Conservation (phyloP, 2,797 vertebrate species). For the Syngnathus rostellatus region DNA sequence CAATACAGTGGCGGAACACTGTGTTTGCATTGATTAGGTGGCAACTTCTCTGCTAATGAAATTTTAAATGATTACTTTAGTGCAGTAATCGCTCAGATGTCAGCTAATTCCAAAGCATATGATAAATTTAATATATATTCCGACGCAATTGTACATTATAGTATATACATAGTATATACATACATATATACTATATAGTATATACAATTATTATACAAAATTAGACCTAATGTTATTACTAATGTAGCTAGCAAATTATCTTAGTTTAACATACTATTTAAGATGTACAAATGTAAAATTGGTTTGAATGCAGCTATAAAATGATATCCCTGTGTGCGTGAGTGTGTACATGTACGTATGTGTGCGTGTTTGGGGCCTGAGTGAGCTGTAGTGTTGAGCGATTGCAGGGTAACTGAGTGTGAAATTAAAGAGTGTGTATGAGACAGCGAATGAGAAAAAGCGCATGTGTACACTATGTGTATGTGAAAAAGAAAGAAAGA, state of each 20-base stretch:
- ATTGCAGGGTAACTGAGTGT: constrained; percentile 65
- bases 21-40: neutral
- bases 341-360: neutral
- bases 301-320: constrained; percentile 10
- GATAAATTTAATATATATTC: no score
- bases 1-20: no score
- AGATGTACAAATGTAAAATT: constrained; percentile 14
- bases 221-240: no score
- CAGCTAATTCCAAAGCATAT: no score
- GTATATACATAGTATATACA: no score
- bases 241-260: neutral
- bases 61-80: no score
- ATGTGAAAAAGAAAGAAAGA: neutral
- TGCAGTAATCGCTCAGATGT: no score
- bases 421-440: constrained; percentile 53
- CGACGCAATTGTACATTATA: no score
- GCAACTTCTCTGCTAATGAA: neutral
- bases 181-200: no score
- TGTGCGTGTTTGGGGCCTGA: constrained; percentile 5
- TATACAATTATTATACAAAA: no score
- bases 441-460: constrained; percentile 21
- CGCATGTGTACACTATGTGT: neutral
- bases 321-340: constrained; percentile 9
- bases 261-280: neutral
- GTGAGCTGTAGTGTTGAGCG: constrained; percentile 36